Evolutionary conservation across 2,113 vertebrate species (phyloP), one percentile per base, ranked within the genome.

Genomic region (Chamaea fasciata): DNA sequence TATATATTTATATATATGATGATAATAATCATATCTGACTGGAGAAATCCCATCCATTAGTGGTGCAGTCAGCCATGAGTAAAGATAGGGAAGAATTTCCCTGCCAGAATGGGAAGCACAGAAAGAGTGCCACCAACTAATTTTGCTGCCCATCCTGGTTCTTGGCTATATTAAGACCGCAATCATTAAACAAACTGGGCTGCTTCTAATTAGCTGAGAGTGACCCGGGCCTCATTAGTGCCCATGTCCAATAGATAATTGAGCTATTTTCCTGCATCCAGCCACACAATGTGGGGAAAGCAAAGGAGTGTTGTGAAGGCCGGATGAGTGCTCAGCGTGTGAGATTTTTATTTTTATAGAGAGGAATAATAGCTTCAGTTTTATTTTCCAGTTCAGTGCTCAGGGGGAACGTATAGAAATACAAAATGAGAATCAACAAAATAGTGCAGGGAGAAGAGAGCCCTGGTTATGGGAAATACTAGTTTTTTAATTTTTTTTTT

Each of bases 341-440:
- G 83, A 96, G 71, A 78, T 90, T 96, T 95, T 96, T 94, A 97
- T 92, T 95, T 95, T 95, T 87, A 83, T 91, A 50, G 84, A 81
- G 30, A 81, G 92, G 79, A 96, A 90, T 94, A 90, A 90, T 92
- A 94, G 92, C 80, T 89, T 73, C 80, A 76, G 87, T 91, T 96
- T 97, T 96, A 94, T 95, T 96, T 96, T 91, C 82, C 71, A 89
- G 70, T 77, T 87, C 83, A 91, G 1, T 76, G 78, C 92, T 92
- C 84, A 70, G 47, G 46, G 80, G 95, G 55, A 80, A 91, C 44
- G 55, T 84, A 74, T 52, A 94, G 92, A 96, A 94, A 95, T 74
- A 85, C 70, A 90, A 68, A 96, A 96, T 47, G 77, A 94, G 50
- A 65, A 92, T 83, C 93, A 89, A 73, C 68, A 94, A 87, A 94